Evolutionary conservation across 2,113 vertebrate genomes (phyloP).

Genomic region (Hippocampus barbouri): DNA sequence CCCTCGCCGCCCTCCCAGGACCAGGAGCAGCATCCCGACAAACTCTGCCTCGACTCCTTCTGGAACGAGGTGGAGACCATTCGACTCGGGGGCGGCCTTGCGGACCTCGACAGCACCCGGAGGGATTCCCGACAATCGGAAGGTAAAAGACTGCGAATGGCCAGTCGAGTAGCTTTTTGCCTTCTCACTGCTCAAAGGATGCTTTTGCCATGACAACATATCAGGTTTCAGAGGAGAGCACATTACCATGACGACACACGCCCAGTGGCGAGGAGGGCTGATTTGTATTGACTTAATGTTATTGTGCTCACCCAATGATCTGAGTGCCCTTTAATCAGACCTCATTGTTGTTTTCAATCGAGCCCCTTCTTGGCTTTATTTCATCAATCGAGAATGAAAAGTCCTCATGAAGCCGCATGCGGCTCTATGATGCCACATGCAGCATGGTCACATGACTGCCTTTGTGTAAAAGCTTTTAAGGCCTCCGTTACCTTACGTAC

Average conservation of each 20-base stretch:
- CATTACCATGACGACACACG: constrained; percentile 59
- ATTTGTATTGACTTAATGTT: constrained; percentile 16
- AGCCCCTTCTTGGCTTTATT: not conserved
- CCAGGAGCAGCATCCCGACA: constrained; percentile 71
- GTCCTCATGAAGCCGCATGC: not conserved
- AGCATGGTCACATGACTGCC: not conserved
- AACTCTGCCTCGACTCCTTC: constrained; percentile 81
- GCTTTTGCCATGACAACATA: constrained; percentile 40
- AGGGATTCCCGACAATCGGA: constrained; percentile 78
- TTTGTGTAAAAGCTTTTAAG: constrained; percentile 7
- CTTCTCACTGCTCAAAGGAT: constrained; percentile 16
- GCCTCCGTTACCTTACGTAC: not conserved
- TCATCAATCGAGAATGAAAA: not conserved
- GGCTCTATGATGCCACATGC: not conserved
- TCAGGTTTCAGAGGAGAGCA: constrained; percentile 39
- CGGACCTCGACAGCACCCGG: constrained; percentile 71
- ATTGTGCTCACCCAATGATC: constrained; percentile 5
- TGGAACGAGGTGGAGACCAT: constrained; percentile 87
- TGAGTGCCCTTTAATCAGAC: constrained; percentile 9
- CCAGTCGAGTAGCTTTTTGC: not conserved
- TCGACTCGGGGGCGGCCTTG: constrained; percentile 69
- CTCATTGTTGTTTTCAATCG: constrained; percentile 2
- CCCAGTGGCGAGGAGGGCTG: constrained; percentile 12
- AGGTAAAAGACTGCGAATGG: constrained; percentile 65
- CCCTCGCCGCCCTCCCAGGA: constrained; percentile 15